phyloP scores from a whole-genome alignment of 1,140 invertebrate genomes.

The Diprion similis region DNA sequence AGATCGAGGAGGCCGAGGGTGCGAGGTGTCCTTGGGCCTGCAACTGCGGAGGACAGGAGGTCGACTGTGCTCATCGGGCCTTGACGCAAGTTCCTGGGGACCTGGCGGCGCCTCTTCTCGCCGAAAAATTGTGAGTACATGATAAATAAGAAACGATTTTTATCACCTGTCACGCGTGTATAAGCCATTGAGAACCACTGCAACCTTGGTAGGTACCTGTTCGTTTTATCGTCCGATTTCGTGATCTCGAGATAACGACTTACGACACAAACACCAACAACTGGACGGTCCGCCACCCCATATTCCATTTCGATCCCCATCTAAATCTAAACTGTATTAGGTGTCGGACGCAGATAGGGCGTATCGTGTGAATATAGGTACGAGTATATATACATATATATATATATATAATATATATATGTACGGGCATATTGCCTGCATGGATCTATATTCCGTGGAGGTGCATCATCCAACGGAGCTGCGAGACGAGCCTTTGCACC shows the following conservation, averaged over 20 bases:
- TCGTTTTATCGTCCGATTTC: background rate
- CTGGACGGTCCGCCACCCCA: background rate
- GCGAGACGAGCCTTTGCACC: too few species aligned
- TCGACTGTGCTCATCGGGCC: conserved; percentile 83
- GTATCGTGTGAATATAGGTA: background rate
- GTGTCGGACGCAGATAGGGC: background rate
- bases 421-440: too few species aligned
- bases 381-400: background rate
- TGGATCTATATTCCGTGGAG: too few species aligned
- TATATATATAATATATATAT: too few species aligned
- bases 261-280: background rate
- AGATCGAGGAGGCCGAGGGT: conserved; percentile 48
- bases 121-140: conserved; percentile 88
- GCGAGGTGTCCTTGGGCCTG: conserved; percentile 79
- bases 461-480: too few species aligned
- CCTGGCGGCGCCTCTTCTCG: conserved; percentile 69
- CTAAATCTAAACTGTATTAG: conserved; percentile 6
- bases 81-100: conserved; percentile 80
- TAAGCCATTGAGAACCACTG: background rate
- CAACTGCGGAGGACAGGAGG: conserved; percentile 75
- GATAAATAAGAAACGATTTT: too few species aligned
- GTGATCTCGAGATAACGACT: background rate
- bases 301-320: background rate
- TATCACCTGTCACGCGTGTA: background rate
- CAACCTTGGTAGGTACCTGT: background rate